These are phyloP conservation scores for Scaptomyza montana DNA, from an alignment of 1,140 invertebrate genomes.

Conservation along the genomic window DNA sequence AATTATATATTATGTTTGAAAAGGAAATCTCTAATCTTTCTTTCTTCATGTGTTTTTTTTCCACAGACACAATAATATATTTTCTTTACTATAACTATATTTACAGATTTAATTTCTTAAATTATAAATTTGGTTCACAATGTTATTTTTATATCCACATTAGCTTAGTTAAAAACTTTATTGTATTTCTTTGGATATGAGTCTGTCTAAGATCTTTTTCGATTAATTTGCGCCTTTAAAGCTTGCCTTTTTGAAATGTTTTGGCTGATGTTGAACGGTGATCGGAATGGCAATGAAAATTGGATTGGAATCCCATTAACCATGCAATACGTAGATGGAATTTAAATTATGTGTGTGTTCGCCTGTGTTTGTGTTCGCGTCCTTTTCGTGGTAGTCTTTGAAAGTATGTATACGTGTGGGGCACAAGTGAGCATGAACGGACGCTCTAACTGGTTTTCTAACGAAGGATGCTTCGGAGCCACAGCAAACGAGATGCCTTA, in stretches of 20 bases:
- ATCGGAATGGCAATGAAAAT: conserved; percentile 23
- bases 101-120: too few species aligned
- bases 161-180: too few species aligned
- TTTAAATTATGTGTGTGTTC: conserved; percentile 57
- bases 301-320: conserved; percentile 72
- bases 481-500: conserved; percentile 22
- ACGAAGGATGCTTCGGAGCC: conserved; percentile 43
- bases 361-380: conserved; percentile 13
- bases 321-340: conserved; percentile 67
- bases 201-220: conserved; percentile 1
- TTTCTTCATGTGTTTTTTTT: too few species aligned
- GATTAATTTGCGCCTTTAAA: conserved; percentile 40
- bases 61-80: too few species aligned
- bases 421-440: conserved; percentile 13
- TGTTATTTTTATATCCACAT: too few species aligned
- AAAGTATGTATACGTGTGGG: background rate
- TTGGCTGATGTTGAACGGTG: background rate
- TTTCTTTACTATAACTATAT: too few species aligned
- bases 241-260: background rate
- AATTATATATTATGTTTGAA: too few species aligned
- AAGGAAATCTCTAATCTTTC: too few species aligned
- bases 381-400: conserved; percentile 2
- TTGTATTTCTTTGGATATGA: too few species aligned
- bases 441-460: conserved; percentile 55
- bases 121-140: too few species aligned